These are phyloP conservation scores for Cantharis rustica DNA, from an alignment of 2,888 invertebrate species.

Conservation along the genomic window DNA sequence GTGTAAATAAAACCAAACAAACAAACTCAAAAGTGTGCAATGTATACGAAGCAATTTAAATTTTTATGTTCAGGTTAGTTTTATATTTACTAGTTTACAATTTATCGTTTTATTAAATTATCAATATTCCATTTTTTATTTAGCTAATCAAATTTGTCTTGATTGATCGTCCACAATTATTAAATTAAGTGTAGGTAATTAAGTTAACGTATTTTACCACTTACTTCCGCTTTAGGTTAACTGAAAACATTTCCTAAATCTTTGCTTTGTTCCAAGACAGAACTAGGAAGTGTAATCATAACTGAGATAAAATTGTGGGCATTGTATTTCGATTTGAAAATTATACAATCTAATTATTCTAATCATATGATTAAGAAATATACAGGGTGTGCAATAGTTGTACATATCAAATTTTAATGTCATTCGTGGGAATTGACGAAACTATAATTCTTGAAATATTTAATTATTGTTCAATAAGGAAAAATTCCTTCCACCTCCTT, in stretches of 20 bases:
- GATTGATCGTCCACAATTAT: background rate
- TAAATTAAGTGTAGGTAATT: background rate
- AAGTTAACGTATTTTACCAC: background rate
- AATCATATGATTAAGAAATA: background rate
- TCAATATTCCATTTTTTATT: background rate
- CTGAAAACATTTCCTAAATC: background rate
- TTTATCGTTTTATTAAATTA: background rate
- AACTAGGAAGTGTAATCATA: background rate
- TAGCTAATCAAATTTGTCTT: background rate
- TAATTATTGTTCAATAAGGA: background rate
- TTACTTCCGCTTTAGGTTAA: constrained; percentile 1
- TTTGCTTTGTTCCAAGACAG: background rate
- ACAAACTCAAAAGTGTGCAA: background rate
- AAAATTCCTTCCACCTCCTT: background rate
- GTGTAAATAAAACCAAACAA: background rate
- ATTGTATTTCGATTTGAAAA: background rate
- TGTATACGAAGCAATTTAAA: background rate
- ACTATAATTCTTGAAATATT: background rate
- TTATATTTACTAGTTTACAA: background rate
- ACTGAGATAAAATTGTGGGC: background rate
- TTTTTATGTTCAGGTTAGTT: background rate
- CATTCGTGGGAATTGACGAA: background rate
- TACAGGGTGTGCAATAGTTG: background rate
- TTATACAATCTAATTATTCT: background rate
- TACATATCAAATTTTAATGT: background rate